phyloP scores from a whole-genome alignment of 1,140 invertebrate genomes.

The Drosophila hydei region DNA sequence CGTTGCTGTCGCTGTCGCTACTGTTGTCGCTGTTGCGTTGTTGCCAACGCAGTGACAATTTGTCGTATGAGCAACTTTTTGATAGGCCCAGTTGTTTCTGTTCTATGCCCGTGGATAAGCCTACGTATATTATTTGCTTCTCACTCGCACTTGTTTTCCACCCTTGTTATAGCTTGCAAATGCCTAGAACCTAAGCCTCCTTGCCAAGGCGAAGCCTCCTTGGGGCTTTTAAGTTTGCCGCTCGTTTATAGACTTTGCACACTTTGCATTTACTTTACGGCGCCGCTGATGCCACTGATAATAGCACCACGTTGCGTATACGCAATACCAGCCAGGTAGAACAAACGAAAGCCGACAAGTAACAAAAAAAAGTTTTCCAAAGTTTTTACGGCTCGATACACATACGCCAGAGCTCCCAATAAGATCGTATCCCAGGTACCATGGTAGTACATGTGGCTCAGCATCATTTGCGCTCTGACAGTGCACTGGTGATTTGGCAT shows the following conservation, averaged over 20 bases:
- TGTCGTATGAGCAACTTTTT: constrained; percentile 78
- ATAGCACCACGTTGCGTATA: constrained; percentile 76
- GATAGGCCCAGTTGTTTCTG: constrained; percentile 57
- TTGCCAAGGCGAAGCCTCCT: constrained; percentile 70
- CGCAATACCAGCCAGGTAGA: constrained; percentile 58
- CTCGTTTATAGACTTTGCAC: constrained; percentile 82
- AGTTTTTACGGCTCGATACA: constrained; percentile 77
- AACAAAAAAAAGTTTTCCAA: constrained; percentile 60
- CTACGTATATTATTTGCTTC: constrained; percentile 12
- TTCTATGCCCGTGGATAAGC: constrained; percentile 56
- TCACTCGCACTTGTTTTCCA: constrained; percentile 12
- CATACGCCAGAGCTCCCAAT: constrained; percentile 50
- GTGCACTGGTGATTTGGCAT: constrained; percentile 43
- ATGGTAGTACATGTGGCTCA: constrained; percentile 14
- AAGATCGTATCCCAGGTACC: constrained; percentile 15
- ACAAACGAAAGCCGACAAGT: constrained; percentile 21
- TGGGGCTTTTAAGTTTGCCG: constrained; percentile 80
- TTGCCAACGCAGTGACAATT: constrained; percentile 60
- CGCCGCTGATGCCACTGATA: constrained; percentile 79
- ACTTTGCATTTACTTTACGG: constrained; percentile 81
- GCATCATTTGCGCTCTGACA: constrained; percentile 53
- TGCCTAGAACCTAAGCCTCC: constrained; percentile 41
- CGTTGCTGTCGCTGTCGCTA: neutral
- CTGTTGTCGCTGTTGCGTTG: constrained; percentile 9
- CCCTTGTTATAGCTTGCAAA: neutral